Evolutionary conservation across 2,113 vertebrate species (phyloP), one percentile per base, ranked within the genome.

Genomic region (Casuarius casuarius): DNA sequence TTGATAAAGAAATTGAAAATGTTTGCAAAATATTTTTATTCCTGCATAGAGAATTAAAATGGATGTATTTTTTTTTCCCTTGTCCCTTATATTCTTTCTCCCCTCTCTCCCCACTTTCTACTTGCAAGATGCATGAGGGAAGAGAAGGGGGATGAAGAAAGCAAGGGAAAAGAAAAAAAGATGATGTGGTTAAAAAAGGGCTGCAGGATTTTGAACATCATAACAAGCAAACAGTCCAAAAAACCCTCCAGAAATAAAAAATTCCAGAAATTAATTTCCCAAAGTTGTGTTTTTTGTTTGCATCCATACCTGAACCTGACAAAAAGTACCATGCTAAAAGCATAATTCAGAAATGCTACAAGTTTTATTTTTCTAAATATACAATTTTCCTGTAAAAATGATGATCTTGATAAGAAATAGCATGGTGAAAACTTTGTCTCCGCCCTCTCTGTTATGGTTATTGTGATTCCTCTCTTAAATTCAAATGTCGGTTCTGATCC

Each of bases 1-100:
- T 89, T 5, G 0, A 35, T 79, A 82, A 73, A 63, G 70, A 92
- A 95, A 76, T 63, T 83, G 74, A 94, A 95, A 95, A 84, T 76
- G 9, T 81, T 94, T 73, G 13, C 40, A 85, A 78, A 83, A 71
- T 89, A 89, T 67, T 91, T 92, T 89, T 70, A 79, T 91, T 46
- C 5, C 15, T 74, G 10, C 40, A 67, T n/a, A 49, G 31, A 84
- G 31, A 91, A 91, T 76, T 73, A 66, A 89, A 85, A 42, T 61
- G n/a, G 7, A 62, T 35, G 3, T 31, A 62, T 58, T 73, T 5
- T 4, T 87, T 46, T 89, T 85, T 28, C 7, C 6, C 10, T 76
- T 74, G 31, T 22, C 20, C n/a, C 8, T 85, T 59, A 51, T 84
- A 54, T 3, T 5, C 23, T 72, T 96, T 54, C 13, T 10, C 0